A percentile compares a stretch with the other conserved stretches of the same genome.
These are phyloP conservation scores for Phoenicopterus ruber DNA, from an alignment of 2,113 vertebrate species.

Conservation along the genomic window DNA sequence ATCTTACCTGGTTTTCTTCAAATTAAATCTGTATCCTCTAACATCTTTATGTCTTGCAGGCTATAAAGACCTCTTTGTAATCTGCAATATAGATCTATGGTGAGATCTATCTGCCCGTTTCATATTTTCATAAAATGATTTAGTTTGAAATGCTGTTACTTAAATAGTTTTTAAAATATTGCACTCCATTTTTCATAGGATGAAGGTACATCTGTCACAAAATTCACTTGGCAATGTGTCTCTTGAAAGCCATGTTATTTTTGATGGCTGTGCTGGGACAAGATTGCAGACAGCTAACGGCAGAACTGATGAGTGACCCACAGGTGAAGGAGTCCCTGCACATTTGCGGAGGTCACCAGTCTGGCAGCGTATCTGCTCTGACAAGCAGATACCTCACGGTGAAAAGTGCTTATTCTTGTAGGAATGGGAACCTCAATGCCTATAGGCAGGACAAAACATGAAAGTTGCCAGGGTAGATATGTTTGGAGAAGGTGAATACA, in stretches of 20 bases:
- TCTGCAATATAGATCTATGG: background rate
- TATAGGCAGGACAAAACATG: fast-evolving
- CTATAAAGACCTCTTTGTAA: background rate
- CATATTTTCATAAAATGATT: background rate
- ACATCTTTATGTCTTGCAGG: background rate
- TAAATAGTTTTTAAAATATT: background rate
- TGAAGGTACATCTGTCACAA: background rate
- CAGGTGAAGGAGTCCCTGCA: background rate
- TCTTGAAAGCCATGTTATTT: background rate
- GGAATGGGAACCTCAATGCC: background rate
- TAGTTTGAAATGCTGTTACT: background rate
- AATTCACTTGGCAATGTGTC: background rate
- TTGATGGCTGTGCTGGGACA: background rate
- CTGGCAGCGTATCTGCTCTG: background rate
- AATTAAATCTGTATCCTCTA: background rate
- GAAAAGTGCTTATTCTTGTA: background rate
- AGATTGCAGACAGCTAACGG: background rate
- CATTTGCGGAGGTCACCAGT: background rate
- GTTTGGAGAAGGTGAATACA: background rate
- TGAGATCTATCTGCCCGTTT: background rate
- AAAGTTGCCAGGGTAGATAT: background rate
- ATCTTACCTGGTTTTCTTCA: background rate
- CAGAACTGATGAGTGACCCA: background rate
- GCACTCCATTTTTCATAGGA: background rate
- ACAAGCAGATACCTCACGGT: background rate